These are phyloP conservation scores for Octodonta nipae DNA, from an alignment of 2,888 invertebrate species.

Conservation along the genomic window DNA sequence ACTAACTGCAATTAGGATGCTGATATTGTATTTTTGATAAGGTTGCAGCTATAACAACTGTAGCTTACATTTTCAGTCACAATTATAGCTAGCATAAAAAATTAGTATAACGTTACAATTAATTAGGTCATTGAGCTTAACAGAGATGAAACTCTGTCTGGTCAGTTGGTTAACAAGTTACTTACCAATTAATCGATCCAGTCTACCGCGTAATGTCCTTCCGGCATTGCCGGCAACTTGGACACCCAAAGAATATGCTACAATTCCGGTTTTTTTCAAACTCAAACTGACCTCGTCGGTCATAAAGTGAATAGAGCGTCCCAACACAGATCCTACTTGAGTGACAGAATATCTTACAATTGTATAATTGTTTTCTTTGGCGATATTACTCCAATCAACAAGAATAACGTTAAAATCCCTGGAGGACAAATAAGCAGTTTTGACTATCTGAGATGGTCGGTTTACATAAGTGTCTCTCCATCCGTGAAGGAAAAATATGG, in stretches of 20 bases:
- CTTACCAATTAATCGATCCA: conserved; percentile 8
- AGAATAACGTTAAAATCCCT: conserved; percentile 27
- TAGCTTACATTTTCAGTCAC: too few relatives aligned
- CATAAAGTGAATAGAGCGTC: conserved; percentile 13
- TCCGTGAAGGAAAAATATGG: conserved; percentile 25
- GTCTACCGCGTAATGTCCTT: conserved; percentile 7
- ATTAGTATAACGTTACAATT: too few relatives aligned
- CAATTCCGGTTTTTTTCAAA: conserved; percentile 9
- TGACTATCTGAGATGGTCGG: conserved; percentile 16
- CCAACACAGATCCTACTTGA: conserved; percentile 20
- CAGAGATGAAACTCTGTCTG: too few relatives aligned
- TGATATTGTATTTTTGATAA: too few relatives aligned
- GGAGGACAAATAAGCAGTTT: conserved; percentile 16
- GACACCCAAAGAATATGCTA: conserved; percentile 23
- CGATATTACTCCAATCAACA: conserved; percentile 22
- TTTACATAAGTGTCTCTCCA: conserved; percentile 22
- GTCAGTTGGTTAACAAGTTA: background rate
- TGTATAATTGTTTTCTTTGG: background rate
- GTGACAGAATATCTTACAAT: background rate
- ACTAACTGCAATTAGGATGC: too few relatives aligned
- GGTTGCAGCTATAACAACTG: too few relatives aligned
- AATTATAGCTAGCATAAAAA: too few relatives aligned
- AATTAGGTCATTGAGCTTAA: too few relatives aligned
- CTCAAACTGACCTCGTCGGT: conserved; percentile 7
- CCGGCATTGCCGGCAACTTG: conserved; percentile 27